Evolutionary conservation across 2,797 vertebrate genomes (phyloP).

Genomic region (Sandelia bainsii): DNA sequence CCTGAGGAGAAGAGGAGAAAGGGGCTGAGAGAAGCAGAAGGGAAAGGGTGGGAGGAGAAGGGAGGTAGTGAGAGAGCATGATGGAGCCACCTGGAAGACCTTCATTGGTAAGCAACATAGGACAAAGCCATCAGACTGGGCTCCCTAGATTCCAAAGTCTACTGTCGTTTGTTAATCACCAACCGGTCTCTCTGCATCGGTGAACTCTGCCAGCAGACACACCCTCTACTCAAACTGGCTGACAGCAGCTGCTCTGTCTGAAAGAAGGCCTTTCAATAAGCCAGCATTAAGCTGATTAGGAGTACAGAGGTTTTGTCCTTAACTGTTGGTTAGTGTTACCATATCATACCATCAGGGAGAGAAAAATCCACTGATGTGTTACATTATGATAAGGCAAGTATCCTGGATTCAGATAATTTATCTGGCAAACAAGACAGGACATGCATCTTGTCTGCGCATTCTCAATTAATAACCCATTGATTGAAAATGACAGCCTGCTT

Average conservation of each 20-base stretch:
- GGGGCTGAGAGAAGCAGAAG: slow-evolving; percentile 50
- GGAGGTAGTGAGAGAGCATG: slow-evolving; percentile 76
- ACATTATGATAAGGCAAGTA: slow-evolving; percentile 47
- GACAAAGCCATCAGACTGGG: slow-evolving; percentile 91
- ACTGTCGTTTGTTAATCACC: slow-evolving; percentile 99
- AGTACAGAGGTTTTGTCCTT: slow-evolving; percentile 85
- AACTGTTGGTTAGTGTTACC: slow-evolving; percentile 77
- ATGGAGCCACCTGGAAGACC: slow-evolving; percentile 87
- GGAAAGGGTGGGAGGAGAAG: slow-evolving; percentile 53
- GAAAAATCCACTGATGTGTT: slow-evolving; percentile 44
- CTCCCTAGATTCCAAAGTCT: slow-evolving; percentile 98
- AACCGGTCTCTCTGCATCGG: slow-evolving; percentile 95
- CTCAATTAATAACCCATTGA: slow-evolving; percentile 72
- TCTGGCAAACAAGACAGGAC: slow-evolving; percentile 61
- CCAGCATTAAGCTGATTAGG: slow-evolving; percentile 86
- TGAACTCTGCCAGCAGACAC: slow-evolving; percentile 93
- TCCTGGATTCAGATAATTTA: slow-evolving; percentile 50
- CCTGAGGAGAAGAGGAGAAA: slow-evolving; percentile 59
- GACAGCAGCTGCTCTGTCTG: slow-evolving; percentile 92
- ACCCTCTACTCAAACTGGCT: slow-evolving; percentile 92
- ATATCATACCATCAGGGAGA: slow-evolving; percentile 62
- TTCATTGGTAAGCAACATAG: slow-evolving; percentile 84
- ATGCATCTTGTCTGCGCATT: slow-evolving; percentile 58
- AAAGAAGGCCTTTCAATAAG: slow-evolving; percentile 94
- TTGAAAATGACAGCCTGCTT: slow-evolving; percentile 59